Conservation (phyloP, 2,888 invertebrate species). For the Nemurella pictetii region DNA sequence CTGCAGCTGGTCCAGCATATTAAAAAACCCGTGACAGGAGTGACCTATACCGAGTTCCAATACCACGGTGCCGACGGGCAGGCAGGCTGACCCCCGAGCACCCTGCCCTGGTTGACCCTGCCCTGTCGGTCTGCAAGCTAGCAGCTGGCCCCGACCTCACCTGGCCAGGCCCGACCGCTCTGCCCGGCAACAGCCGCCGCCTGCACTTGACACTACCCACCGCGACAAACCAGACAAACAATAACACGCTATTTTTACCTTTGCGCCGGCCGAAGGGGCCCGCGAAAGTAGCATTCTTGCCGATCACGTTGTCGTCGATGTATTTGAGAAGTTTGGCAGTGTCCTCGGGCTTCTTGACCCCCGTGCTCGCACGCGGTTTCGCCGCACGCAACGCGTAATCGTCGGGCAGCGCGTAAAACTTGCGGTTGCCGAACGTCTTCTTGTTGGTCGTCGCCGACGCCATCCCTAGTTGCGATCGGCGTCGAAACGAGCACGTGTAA, state of each 20-base stretch:
- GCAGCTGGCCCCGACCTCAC: not conserved
- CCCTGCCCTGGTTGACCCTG: not conserved
- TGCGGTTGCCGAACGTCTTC: conserved; percentile 44
- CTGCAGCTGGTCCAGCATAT: no score
- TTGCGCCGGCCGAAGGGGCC: conserved; percentile 82
- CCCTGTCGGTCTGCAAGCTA: no score
- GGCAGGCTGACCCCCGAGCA: not conserved
- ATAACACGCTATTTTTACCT: conserved; percentile 57
- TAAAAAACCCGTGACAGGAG: no score
- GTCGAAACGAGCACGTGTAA: not conserved
- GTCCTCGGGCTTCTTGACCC: conserved; percentile 64
- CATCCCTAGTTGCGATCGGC: not conserved
- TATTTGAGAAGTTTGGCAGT: conserved; percentile 72
- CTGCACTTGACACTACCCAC: not conserved
- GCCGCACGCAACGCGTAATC: conserved; percentile 45
- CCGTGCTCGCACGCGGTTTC: conserved; percentile 44
- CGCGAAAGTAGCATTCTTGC: conserved; percentile 76
- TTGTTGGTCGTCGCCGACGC: conserved; percentile 30
- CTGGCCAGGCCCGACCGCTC: not conserved
- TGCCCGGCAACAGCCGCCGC: not conserved
- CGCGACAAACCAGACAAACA: conserved; percentile 21
- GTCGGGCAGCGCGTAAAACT: conserved; percentile 47
- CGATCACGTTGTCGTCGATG: conserved; percentile 79
- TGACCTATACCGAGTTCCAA: no score
- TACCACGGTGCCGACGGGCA: no score